Evolutionary conservation across 1,140 invertebrate species (phyloP), one percentile per base, ranked within the genome.

Genomic region (Antheraea mylitta): DNA sequence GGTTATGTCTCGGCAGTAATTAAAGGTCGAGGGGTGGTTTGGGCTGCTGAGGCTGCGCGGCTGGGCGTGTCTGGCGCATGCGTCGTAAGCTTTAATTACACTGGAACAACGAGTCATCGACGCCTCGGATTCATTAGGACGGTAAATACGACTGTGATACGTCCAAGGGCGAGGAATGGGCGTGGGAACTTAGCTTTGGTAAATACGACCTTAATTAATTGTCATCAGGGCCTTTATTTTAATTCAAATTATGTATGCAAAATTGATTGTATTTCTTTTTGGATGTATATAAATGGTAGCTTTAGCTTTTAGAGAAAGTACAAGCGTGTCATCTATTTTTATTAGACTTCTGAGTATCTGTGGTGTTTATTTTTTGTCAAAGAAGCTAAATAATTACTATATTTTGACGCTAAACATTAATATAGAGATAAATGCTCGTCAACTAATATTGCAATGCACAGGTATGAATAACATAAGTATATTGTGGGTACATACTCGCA

Each of bases 1-100:
- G 81, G 86, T 91, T 88, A 90, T 90, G 86, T 91, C 86, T 88
- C 86, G 87, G 83, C 80, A 86, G 89, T 91, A 90, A 91, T 91
- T 91, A 91, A 91, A 85, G 78, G 80, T 71, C 72, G 77, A 72
- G 73, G 77, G 75, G 70, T 63, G 77, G 71, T 68, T 66, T 62
- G 38, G 63, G 38, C 11, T 64, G 63, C 37, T 82, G 86, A 87
- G 84, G 86, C 83, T 87, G 87, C 74, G 81, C 73, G 77, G 76
- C 67, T 82, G 87, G 89, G 89, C 89, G 89, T 83, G 88, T 85
- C 73, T 62, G 70, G 80, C 88, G 89, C 89, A 89, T 89, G 88
- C 88, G 88, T 78, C 74, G 37, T 81, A 53, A 13, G 64, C 78
- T 85, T 86, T 91, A 91, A 90, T 91, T 91, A 89, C 80, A 72